phyloP scores from a whole-genome alignment of 2,888 invertebrate genomes.

The Proisotoma minuta region DNA sequence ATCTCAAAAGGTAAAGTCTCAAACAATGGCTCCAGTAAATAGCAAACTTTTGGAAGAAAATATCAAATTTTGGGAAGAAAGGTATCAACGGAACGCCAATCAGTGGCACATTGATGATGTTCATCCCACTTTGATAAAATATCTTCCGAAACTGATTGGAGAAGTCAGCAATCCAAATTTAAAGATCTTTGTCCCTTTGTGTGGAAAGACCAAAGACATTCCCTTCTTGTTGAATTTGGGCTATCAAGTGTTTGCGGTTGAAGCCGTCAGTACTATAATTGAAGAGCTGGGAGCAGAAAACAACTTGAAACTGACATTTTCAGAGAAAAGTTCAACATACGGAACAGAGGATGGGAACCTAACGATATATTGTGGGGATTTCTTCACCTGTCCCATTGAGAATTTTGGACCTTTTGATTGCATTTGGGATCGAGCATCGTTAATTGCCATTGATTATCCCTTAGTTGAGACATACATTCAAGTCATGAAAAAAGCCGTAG shows the following conservation, averaged over 20 bases:
- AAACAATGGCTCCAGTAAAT: neutral
- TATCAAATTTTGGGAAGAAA: slow-evolving; percentile 29
- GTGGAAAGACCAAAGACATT: slow-evolving; percentile 48
- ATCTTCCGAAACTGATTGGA: slow-evolving; percentile 22
- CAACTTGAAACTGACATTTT: slow-evolving; percentile 32
- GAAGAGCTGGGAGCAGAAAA: slow-evolving; percentile 43
- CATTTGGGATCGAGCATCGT: slow-evolving; percentile 48
- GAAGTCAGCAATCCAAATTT: neutral
- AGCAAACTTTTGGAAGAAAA: neutral
- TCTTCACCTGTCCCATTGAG: slow-evolving; percentile 45
- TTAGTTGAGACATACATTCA: slow-evolving; percentile 33
- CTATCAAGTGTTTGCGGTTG: slow-evolving; percentile 48
- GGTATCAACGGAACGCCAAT: slow-evolving; percentile 23
- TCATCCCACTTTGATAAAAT: slow-evolving; percentile 29
- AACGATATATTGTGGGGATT: slow-evolving; percentile 46
- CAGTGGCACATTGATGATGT: slow-evolving; percentile 41
- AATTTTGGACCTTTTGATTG: slow-evolving; percentile 47
- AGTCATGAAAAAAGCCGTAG: slow-evolving; percentile 24
- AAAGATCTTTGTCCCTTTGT: slow-evolving; percentile 47
- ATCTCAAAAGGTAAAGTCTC: no score
- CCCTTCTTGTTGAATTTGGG: slow-evolving; percentile 46
- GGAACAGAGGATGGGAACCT: slow-evolving; percentile 40
- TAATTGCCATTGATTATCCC: slow-evolving; percentile 45
- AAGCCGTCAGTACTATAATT: slow-evolving; percentile 42
- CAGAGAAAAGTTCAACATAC: slow-evolving; percentile 25